Evolutionary conservation across 2,888 invertebrate species (phyloP), one percentile per base, ranked within the genome.

Genomic region (Heliconius ethilla): DNA sequence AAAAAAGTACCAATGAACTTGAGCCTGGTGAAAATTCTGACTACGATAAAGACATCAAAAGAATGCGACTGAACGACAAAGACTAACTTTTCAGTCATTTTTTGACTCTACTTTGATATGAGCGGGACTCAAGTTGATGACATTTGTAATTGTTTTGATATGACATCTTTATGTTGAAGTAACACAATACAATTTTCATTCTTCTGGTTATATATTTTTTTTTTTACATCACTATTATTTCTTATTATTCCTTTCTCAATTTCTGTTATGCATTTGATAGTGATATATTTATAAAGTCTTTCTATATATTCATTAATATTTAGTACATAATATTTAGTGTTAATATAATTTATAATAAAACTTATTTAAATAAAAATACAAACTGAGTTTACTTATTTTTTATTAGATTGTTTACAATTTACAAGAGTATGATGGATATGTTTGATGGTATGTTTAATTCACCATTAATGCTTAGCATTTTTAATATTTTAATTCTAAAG

Each of bases 11-110:
- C 75, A 86, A 86, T 75, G 87, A 87, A 75, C 85, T 86, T 76
- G 87, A 88, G 73, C 85, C 81, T 18, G 78, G 37, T 59, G 81
- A 83, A 77, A 79, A 79, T 74, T 81, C 77, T 78, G 89, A 91
- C 73, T 82, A 86, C 83, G 86, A 88, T 79, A 84, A 85, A 67
- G 90, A 90, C 75, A 84, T 84, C 77, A 92, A 93, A 82, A 87
- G 91, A 84, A 88, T 88, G 76, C 90, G 87, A 86, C 82, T 89
- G 29, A 66, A 79, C 75, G 78, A 83, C 81, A 76, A 66, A 76
- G 40, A 80, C 80, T 80, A 80, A 62, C 37, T 51, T 59, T 59
- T 76, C 37, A 25, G 25, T 59, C n/a, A 51, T 45, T 55, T 59
- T 51, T 55, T 4, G 74, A 77, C 77, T 33, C 33, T 55, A 72